Conservation (phyloP, 1,140 invertebrate genomes). For the Papilio dardanus region DNA sequence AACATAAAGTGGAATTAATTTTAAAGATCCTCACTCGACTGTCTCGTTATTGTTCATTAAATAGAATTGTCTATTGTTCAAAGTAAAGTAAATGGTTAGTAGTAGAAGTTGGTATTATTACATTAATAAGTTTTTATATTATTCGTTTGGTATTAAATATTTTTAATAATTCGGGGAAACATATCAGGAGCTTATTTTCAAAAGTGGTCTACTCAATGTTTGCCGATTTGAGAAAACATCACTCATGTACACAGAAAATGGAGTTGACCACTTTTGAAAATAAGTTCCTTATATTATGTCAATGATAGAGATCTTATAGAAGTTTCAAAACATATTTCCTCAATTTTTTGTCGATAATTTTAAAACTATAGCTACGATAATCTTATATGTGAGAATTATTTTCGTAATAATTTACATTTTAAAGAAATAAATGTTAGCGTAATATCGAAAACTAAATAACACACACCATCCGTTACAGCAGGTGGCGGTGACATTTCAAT, state of each 20-base stretch:
- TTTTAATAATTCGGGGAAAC: neutral
- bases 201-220: too few relatives aligned
- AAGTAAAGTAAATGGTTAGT: neutral
- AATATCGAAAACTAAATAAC: constrained; percentile 25
- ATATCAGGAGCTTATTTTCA: too few relatives aligned
- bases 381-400: too few relatives aligned
- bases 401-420: neutral
- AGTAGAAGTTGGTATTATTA: neutral
- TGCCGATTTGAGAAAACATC: too few relatives aligned
- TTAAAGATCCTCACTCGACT: constrained; percentile 19
- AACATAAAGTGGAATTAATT: constrained; percentile 44
- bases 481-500: constrained; percentile 30
- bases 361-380: too few relatives aligned
- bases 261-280: too few relatives aligned
- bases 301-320: too few relatives aligned
- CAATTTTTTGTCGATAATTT: too few relatives aligned
- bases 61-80: constrained; percentile 9
- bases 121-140: neutral
- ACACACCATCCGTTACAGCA: constrained; percentile 10
- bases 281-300: too few relatives aligned
- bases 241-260: too few relatives aligned
- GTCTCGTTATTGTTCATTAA: constrained; percentile 21
- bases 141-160: neutral
- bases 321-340: too few relatives aligned
- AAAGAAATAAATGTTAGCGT: neutral